Evolutionary conservation across 2,888 invertebrate species (phyloP).

Genomic region (Malthinus seriepunctatus): DNA sequence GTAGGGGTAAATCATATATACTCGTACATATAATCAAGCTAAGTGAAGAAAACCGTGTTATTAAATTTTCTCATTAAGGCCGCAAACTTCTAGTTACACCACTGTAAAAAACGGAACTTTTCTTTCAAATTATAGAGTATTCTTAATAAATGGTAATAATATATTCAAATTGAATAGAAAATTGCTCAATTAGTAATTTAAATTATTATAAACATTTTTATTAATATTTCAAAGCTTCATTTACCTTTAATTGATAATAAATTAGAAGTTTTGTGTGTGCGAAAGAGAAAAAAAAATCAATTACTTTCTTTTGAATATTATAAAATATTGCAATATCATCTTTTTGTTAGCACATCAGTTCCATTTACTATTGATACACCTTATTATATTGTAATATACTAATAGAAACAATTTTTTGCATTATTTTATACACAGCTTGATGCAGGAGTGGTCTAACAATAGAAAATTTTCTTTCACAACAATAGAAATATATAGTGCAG

Average conservation of each 20-base stretch:
- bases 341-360: constrained; percentile 15
- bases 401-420: constrained; percentile 23
- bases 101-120: too few species aligned
- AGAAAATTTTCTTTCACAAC: constrained; percentile 22
- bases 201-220: too few species aligned
- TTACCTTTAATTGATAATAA: too few species aligned
- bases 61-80: too few species aligned
- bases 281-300: constrained; percentile 5
- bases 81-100: too few species aligned
- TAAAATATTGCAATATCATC: constrained; percentile 16
- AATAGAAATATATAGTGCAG: constrained; percentile 23
- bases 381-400: constrained; percentile 22
- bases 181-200: too few species aligned
- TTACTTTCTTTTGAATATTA: neutral
- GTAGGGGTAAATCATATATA: too few species aligned
- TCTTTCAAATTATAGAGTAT: too few species aligned
- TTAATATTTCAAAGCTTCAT: neutral
- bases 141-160: too few species aligned
- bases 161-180: too few species aligned
- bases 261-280: neutral
- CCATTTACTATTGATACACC: constrained; percentile 23
- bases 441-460: constrained; percentile 23
- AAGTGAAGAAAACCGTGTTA: too few species aligned
- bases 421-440: constrained; percentile 26
- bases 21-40: too few species aligned